Conservation (phyloP, 2,888 invertebrate genomes). For the Petrolisthes cinctipes region DNA sequence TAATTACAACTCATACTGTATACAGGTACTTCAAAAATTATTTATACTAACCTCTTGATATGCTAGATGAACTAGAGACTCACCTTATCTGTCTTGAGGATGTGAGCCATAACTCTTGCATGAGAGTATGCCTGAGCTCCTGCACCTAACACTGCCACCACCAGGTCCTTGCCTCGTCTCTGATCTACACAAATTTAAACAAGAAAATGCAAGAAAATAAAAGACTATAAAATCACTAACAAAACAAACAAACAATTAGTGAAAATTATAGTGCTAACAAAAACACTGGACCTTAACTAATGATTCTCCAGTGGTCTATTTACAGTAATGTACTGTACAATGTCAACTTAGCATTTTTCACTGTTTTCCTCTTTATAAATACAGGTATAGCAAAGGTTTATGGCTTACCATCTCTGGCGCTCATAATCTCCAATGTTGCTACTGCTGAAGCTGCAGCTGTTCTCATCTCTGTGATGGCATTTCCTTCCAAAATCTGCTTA, state of each 20-base stretch:
- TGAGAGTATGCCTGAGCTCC: slow-evolving; percentile 36
- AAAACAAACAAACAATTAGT: too few species aligned
- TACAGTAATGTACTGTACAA: too few species aligned
- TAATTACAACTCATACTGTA: too few species aligned
- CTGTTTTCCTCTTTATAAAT: neutral
- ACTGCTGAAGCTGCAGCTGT: slow-evolving; percentile 51
- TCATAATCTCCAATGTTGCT: slow-evolving; percentile 31
- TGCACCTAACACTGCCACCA: slow-evolving; percentile 40
- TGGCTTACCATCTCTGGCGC: neutral
- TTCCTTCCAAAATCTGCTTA: slow-evolving; percentile 51
- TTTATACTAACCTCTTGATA: too few species aligned
- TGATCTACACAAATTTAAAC: neutral
- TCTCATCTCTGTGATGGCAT: slow-evolving; percentile 48
- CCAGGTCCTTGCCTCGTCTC: neutral
- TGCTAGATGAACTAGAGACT: neutral
- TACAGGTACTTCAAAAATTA: too few species aligned
- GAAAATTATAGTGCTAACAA: too few species aligned
- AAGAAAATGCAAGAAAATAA: neutral
- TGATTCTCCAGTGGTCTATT: too few species aligned
- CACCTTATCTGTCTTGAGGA: slow-evolving; percentile 19
- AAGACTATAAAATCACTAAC: too few species aligned
- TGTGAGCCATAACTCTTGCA: slow-evolving; percentile 37
- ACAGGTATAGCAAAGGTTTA: neutral
- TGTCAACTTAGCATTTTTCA: too few species aligned
- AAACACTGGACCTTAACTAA: too few species aligned